Conservation (phyloP, 2,888 invertebrate genomes). For the Erebia aethiops region DNA sequence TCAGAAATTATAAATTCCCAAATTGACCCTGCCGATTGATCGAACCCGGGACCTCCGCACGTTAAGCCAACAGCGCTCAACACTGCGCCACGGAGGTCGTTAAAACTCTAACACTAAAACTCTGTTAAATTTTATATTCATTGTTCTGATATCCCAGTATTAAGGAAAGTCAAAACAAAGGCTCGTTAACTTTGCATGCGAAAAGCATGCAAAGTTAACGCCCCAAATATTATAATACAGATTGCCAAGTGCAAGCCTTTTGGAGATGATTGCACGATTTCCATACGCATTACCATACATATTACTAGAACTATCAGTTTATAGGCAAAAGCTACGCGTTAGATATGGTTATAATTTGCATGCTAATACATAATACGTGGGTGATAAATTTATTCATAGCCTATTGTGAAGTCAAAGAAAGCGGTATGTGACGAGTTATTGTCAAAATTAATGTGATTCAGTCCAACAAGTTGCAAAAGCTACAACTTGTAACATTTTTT, state of each 20-base stretch:
- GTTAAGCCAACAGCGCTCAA: no score
- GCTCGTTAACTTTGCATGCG: slow-evolving; percentile 12
- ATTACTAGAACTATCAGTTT: slow-evolving; percentile 16
- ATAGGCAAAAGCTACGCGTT: background rate
- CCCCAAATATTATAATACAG: slow-evolving; percentile 19
- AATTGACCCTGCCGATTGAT: no score
- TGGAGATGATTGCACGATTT: background rate
- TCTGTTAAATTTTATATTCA: background rate
- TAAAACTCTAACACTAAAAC: background rate
- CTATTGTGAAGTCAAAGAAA: background rate
- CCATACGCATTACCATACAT: slow-evolving; percentile 17
- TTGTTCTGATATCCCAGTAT: background rate
- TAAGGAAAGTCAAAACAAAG: background rate
- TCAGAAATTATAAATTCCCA: no score
- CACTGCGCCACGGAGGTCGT: no score
- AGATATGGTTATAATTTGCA: background rate
- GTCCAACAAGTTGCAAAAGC: background rate
- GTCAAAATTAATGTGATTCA: no score
- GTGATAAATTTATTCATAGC: background rate
- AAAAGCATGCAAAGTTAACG: slow-evolving; percentile 1
- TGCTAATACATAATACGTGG: background rate
- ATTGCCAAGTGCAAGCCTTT: slow-evolving; percentile 8
- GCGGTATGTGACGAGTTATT: background rate
- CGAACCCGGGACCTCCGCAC: no score
- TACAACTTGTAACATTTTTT: background rate